Conservation (phyloP, 2,113 vertebrate species). For the Passer montanus region DNA sequence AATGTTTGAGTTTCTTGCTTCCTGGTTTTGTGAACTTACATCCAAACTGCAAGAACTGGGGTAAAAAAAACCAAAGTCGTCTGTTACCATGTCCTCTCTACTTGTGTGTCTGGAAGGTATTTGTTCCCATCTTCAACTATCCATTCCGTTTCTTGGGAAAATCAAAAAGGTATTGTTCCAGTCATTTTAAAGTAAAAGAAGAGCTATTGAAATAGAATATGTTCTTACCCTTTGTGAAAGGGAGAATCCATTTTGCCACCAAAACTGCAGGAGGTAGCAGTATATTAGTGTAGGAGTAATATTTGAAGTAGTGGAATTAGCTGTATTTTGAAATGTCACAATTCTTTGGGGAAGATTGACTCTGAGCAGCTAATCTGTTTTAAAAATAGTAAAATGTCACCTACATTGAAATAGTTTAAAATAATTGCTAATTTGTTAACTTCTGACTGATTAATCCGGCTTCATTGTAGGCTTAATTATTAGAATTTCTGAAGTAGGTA, state of each 20-base stretch:
- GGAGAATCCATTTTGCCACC: background rate
- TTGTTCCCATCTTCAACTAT: background rate
- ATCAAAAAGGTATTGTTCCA: background rate
- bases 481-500: background rate
- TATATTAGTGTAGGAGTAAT: background rate
- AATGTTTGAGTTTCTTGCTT: background rate
- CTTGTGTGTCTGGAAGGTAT: fast-evolving
- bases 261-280: background rate
- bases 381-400: background rate
- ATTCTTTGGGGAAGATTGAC: background rate
- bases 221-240: background rate
- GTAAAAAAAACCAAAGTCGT: background rate
- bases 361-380: background rate
- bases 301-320: background rate
- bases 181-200: background rate
- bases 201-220: background rate
- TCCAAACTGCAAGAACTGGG: background rate
- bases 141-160: background rate
- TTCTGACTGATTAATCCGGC: background rate
- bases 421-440: background rate
- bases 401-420: background rate
- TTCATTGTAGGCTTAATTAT: background rate
- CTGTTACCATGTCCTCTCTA: background rate
- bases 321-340: background rate
- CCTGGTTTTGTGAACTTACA: background rate